Conservation (phyloP, 2,113 vertebrate genomes). For the Hassar affinis region DNA sequence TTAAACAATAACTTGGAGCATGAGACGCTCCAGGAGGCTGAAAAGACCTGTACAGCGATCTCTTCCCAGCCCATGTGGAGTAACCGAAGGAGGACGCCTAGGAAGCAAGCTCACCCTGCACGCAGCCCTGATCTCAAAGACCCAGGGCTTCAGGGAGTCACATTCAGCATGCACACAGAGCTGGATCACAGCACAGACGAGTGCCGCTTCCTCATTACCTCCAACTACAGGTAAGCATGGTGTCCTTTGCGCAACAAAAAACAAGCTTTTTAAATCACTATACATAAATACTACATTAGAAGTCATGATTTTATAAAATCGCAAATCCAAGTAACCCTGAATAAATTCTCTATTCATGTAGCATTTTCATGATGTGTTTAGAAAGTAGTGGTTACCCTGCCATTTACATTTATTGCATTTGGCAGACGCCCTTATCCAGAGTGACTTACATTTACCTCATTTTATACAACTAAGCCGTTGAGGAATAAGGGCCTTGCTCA, state of each 20-base stretch:
- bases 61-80: background rate
- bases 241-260: background rate
- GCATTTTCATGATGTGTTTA: background rate
- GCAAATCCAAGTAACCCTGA: too few relatives aligned
- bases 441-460: too few relatives aligned
- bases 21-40: background rate
- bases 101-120: slow-evolving; percentile 78
- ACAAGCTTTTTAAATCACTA: background rate
- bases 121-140: slow-evolving; percentile 73
- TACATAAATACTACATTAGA: background rate
- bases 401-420: too few relatives aligned
- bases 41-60: background rate
- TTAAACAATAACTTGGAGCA: slow-evolving; percentile 36
- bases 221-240: slow-evolving; percentile 77
- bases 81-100: slow-evolving; percentile 59
- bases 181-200: slow-evolving; percentile 63
- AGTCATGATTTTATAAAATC: background rate
- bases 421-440: too few relatives aligned
- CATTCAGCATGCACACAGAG: slow-evolving; percentile 75
- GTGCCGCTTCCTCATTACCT: slow-evolving; percentile 75
- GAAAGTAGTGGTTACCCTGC: background rate
- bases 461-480: too few relatives aligned
- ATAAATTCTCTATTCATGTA: background rate
- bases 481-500: too few relatives aligned
- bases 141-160: slow-evolving; percentile 77